Base-by-base conservation (phyloP, 1,140 invertebrate genomes). In the Drosophila mauritiana region DNA sequence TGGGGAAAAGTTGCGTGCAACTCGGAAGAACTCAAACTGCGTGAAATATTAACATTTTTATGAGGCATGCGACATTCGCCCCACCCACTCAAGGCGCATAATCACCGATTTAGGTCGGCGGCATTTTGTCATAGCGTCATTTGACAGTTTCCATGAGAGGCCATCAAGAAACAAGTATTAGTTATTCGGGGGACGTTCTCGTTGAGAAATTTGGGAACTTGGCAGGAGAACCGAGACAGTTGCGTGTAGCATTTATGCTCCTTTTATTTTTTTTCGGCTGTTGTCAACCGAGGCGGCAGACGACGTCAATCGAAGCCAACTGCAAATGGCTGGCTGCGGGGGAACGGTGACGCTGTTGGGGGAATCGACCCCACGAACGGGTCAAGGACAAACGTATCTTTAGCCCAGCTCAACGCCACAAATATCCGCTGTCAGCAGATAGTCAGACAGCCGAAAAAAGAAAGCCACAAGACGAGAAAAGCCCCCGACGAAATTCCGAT, bases 311-410 rank as follows among this genome's bases (percentile, higher is more conserved):
- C 64, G 67, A 56, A 56, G 52, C 39, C 17, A 65, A 68, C 59
- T 68, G 43, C 25, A 12, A 36, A 36, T 15, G 64, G 31, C 7
- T 8, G 31, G 7, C 8, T 31, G 8, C 7, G 31, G 31, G 31
- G 31, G 31, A 22, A 22, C 31, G 58, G 20, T 5, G 15, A 22
- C 27, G 48, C n/a, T 34, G 48, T n/a, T 34, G 25, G 13, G 61
- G 17, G n/a, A 40, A 52, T 36, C 43, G 64, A 68, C 64, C 64
- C 64, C 22, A 27, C 46, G 36, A 73, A 15, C 40, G 55, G 69
- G 69, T 73, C 69, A 73, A 73, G 69, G 69, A 73, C 68, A 58
- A 59, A 40, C 53, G 34, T 68, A 68, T 68, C 61, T 65, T 65
- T 68, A 64, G 64, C 64, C n/a, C 58, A 68, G 59, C 64, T 68